Evolutionary conservation across 2,797 vertebrate genomes (phyloP).

Genomic region (Myotis findleyi): DNA sequence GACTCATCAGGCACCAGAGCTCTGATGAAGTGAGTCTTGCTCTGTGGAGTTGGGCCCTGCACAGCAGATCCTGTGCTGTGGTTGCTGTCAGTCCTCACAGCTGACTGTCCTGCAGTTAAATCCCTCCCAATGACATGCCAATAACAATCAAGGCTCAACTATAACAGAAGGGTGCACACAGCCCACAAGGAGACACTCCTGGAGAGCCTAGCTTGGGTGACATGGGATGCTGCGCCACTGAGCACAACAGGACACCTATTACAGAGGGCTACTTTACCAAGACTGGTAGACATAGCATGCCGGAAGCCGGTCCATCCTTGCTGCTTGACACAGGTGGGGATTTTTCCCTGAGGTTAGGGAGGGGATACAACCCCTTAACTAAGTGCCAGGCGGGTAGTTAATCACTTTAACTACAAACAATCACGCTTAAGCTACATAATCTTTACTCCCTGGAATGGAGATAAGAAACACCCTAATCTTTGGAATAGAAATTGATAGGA

Average conservation of each 20-base stretch:
- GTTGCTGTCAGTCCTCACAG: not conserved
- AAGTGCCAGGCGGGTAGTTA: too few relatives aligned
- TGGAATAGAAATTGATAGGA: too few relatives aligned
- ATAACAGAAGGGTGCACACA: not conserved
- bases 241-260: not conserved
- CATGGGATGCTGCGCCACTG: not conserved
- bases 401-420: too few relatives aligned
- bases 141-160: not conserved
- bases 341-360: too few relatives aligned
- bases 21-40: not conserved
- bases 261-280: not conserved
- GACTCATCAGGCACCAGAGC: not conserved
- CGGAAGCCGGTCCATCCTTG: too few relatives aligned
- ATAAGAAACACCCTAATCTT: too few relatives aligned
- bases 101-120: not conserved
- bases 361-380: too few relatives aligned
- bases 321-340: too few relatives aligned
- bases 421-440: too few relatives aligned
- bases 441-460: too few relatives aligned
- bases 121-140: not conserved
- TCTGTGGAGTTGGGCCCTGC: not conserved
- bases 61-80: not conserved
- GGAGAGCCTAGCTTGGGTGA: not conserved
- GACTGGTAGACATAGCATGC: not conserved
- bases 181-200: not conserved